A percentile compares a stretch with the other conserved stretches of the same genome.
Evolutionary conservation across 1,140 invertebrate genomes (phyloP).

Genomic region (Streblospio benedicti): DNA sequence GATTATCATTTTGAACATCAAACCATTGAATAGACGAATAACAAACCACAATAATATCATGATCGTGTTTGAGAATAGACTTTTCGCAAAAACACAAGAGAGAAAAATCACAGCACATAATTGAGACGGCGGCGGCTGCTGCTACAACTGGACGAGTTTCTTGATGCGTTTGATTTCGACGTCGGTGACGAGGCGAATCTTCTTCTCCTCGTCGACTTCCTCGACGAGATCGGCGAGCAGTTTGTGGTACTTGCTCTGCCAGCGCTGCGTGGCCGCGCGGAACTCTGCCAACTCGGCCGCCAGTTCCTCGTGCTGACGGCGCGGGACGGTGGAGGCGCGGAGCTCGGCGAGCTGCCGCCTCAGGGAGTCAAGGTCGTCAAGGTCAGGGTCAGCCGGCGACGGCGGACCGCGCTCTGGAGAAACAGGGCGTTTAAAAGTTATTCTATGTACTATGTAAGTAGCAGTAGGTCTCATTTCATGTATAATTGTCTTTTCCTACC

Average conservation of each 20-base stretch:
- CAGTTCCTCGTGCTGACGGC: constrained; percentile 8
- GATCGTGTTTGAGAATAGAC: no score
- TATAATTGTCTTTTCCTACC: no score
- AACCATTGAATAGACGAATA: no score
- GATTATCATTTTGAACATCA: no score
- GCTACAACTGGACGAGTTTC: constrained; percentile 26
- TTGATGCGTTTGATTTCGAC: constrained; percentile 46
- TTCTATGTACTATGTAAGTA: no score
- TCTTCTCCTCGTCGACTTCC: constrained; percentile 47
- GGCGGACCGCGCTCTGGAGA: no score
- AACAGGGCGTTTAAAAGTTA: no score
- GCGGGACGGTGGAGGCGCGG: constrained; percentile 4
- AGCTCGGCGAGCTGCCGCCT: constrained; percentile 13
- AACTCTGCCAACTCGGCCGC: constrained; percentile 17
- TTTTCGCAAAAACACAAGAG: no score
- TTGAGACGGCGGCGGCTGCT: no score
- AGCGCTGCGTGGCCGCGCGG: constrained; percentile 30
- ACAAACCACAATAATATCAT: no score
- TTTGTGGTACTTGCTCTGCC: constrained; percentile 31
- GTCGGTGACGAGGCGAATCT: constrained; percentile 40
- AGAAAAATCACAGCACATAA: no score
- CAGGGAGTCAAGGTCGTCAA: background rate
- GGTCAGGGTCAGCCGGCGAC: background rate
- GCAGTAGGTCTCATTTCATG: no score
- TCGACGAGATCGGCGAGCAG: constrained; percentile 37